These are phyloP conservation scores for Silurus asotus DNA, from an alignment of 2,113 vertebrate species.

Conservation along the genomic window DNA sequence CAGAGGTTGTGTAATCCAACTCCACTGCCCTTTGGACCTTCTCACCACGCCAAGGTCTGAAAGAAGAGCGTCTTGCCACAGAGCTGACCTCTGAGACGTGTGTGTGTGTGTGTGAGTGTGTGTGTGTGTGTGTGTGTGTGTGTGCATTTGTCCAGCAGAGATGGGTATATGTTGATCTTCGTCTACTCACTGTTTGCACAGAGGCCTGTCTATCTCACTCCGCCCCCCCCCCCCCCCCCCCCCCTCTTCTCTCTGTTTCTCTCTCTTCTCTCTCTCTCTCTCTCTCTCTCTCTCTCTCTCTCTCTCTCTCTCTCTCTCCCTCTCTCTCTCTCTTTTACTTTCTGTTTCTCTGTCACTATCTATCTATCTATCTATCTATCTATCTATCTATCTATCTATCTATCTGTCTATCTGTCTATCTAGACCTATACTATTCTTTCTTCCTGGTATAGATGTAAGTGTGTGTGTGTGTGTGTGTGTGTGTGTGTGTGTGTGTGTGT, in stretches of 20 bases:
- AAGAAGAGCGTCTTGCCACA: slow-evolving; percentile 54
- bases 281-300: background rate
- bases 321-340: background rate
- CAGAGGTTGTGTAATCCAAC: slow-evolving; percentile 62
- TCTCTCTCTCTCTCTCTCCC: background rate
- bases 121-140: slow-evolving; percentile 43
- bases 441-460: too few relatives aligned
- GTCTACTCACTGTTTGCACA: slow-evolving; percentile 12
- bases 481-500: too few relatives aligned
- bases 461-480: too few relatives aligned
- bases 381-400: background rate
- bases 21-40: slow-evolving; percentile 59
- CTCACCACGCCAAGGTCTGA: background rate
- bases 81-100: slow-evolving; percentile 38
- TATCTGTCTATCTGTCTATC: background rate
- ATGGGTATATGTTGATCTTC: slow-evolving; percentile 15
- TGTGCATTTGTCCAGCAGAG: slow-evolving; percentile 5
- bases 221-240: too few relatives aligned
- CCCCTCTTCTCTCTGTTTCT: background rate
- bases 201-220: background rate
- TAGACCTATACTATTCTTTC: too few relatives aligned
- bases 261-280: background rate
- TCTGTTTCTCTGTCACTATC: too few relatives aligned
- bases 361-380: too few relatives aligned
- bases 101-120: slow-evolving; percentile 25